Conservation (phyloP, 2,888 invertebrate species). For the Deroplatys truncata region DNA sequence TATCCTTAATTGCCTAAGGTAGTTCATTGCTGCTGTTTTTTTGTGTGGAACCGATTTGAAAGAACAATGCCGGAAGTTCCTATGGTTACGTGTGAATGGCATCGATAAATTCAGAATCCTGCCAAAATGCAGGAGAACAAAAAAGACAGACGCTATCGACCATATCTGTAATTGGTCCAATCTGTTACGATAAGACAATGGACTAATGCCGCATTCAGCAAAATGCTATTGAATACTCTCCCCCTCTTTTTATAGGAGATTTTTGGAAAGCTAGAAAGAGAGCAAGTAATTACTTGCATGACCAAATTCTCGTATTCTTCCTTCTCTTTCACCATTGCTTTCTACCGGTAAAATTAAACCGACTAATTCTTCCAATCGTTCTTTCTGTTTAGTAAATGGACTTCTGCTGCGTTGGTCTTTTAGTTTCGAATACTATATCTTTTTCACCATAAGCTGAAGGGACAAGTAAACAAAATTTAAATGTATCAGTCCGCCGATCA, state of each 20-base stretch:
- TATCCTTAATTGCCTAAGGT: too few species aligned
- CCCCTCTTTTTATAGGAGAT: neutral
- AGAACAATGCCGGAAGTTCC: neutral
- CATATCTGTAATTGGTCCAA: neutral
- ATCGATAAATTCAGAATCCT: neutral
- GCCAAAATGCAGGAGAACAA: neutral
- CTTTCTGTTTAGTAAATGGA: too few species aligned
- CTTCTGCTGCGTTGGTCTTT: too few species aligned
- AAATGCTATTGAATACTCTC: neutral
- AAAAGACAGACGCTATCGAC: neutral
- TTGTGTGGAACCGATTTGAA: too few species aligned
- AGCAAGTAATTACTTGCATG: neutral
- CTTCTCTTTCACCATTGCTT: neutral
- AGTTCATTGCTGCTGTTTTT: too few species aligned
- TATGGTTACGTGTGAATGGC: neutral
- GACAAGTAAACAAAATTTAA: too few species aligned
- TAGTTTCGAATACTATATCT: too few species aligned
- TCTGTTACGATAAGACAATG: neutral
- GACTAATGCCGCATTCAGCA: neutral
- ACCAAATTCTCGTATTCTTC: neutral
- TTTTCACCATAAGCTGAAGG: too few species aligned
- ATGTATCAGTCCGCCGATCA: too few species aligned
- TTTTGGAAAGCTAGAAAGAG: neutral
- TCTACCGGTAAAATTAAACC: neutral
- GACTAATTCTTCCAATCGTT: too few species aligned